Conservation (phyloP, 2,113 vertebrate genomes). For the Thinocorus orbignyianus region DNA sequence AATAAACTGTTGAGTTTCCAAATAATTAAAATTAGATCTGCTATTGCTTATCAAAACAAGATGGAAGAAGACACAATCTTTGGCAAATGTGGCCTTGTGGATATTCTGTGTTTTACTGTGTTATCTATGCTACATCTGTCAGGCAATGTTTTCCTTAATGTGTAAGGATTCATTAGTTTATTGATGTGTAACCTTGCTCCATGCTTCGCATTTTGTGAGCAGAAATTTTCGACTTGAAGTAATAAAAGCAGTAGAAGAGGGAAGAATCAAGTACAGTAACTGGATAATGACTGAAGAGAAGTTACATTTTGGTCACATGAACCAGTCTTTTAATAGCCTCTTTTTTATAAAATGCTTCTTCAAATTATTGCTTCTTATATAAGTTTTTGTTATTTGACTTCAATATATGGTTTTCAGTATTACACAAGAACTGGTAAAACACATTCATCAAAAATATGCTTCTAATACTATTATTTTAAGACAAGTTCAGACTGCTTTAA, state of each 20-base stretch:
- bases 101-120: neutral
- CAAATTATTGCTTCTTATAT: neutral
- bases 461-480: neutral
- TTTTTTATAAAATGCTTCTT: neutral
- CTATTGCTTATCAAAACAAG: neutral
- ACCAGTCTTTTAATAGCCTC: neutral
- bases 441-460: neutral
- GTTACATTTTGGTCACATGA: neutral
- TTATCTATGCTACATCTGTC: neutral
- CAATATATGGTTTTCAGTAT: neutral
- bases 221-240: neutral
- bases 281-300: neutral
- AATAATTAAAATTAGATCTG: neutral
- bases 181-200: neutral
- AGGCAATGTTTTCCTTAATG: neutral
- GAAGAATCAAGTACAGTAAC: neutral
- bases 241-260: neutral
- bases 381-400: neutral
- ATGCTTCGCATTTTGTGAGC: neutral
- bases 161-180: neutral
- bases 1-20: neutral
- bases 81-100: neutral
- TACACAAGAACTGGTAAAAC: neutral
- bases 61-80: neutral
- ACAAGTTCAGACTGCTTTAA: neutral